Evolutionary conservation across 30 jellyfish, hydroid and myxozoan species (phyloP).

Genomic region (Pelagia noctiluca): DNA sequence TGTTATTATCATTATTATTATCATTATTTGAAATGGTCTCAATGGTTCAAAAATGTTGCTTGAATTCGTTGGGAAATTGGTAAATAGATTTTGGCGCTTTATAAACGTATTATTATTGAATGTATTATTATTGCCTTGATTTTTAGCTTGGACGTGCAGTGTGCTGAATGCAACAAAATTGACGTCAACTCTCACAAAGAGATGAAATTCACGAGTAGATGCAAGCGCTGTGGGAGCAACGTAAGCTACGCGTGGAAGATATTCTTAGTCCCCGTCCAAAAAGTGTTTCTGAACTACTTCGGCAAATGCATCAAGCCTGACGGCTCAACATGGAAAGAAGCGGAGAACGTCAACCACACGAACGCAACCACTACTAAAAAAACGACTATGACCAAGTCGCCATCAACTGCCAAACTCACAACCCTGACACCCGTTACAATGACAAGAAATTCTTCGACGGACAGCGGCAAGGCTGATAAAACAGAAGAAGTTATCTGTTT

Average conservation of each 20-base stretch:
- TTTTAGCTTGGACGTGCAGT: constrained; percentile 48
- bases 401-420: neutral
- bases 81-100: neutral
- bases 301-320: constrained; percentile 66
- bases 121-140: neutral
- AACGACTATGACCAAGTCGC: constrained; percentile 13
- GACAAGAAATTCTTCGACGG: neutral
- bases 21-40: neutral
- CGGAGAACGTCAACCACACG: constrained; percentile 25
- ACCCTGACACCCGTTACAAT: neutral
- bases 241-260: constrained; percentile 55
- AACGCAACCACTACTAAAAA: constrained; percentile 35
- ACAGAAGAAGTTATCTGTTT: constrained; percentile 1
- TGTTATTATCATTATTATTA: too few species aligned
- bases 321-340: constrained; percentile 62
- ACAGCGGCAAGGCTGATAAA: neutral
- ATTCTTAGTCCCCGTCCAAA: constrained; percentile 6
- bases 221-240: constrained; percentile 38
- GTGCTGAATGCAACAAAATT: constrained; percentile 36
- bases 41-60: neutral
- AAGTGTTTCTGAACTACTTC: constrained; percentile 28
- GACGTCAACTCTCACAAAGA: constrained; percentile 59
- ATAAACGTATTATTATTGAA: neutral
- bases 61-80: neutral
- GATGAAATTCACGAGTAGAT: constrained; percentile 18